These are phyloP conservation scores for Oncorhynchus nerka DNA, from an alignment of 2,113 vertebrate species.

Conservation along the genomic window DNA sequence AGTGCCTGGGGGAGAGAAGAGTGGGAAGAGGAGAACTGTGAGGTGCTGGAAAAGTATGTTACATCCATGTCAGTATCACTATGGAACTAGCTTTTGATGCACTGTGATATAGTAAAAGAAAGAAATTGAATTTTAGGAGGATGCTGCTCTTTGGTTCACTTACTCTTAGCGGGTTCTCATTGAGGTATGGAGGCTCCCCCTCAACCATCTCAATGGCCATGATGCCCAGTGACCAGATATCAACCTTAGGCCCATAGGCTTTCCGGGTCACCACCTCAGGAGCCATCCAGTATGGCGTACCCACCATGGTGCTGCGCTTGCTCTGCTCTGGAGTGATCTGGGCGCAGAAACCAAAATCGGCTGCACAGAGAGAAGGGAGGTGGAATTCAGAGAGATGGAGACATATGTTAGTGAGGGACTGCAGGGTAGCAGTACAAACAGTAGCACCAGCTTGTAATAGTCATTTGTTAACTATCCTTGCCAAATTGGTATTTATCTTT, in stretches of 20 bases:
- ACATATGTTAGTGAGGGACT: too few relatives aligned
- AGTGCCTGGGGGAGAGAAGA: conserved; percentile 78
- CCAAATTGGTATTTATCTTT: too few relatives aligned
- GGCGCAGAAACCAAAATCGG: conserved; percentile 98
- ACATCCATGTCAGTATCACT: too few relatives aligned
- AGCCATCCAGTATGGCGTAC: conserved; percentile 99
- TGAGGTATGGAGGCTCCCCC: conserved; percentile 97
- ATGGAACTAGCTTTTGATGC: too few relatives aligned
- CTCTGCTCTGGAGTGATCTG: conserved; percentile 99
- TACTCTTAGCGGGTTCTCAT: conserved; percentile 91
- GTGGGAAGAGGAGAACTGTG: neutral
- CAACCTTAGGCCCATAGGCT: conserved; percentile 96
- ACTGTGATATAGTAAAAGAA: too few relatives aligned
- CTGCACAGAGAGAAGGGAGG: conserved; percentile 61
- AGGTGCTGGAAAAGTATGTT: neutral
- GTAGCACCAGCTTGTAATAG: too few relatives aligned
- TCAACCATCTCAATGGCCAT: conserved; percentile 99
- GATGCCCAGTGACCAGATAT: conserved; percentile 98
- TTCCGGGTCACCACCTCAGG: conserved; percentile 97
- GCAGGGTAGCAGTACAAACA: too few relatives aligned
- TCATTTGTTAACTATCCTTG: too few relatives aligned
- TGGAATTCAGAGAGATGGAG: neutral
- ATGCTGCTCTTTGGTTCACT: too few relatives aligned
- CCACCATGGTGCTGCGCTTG: conserved; percentile 99
- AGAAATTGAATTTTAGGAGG: too few relatives aligned